phyloP scores from a whole-genome alignment of 92 coral and sea anemone genomes.

The Scolanthus callimorphus region DNA sequence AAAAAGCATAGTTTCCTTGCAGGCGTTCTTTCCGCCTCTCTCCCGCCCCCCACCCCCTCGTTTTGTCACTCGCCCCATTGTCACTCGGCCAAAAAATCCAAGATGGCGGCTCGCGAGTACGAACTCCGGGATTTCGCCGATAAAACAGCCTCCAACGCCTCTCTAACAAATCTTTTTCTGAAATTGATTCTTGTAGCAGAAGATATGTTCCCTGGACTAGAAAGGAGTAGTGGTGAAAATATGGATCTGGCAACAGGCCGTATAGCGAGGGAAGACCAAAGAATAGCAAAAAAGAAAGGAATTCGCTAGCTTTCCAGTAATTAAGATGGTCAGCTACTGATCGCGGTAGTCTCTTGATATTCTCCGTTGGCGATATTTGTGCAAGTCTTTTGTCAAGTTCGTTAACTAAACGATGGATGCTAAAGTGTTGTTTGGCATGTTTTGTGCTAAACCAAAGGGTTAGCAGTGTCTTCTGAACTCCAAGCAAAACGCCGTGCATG shows the following conservation, averaged over 20 bases:
- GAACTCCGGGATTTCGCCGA: no score
- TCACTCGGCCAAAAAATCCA: no score
- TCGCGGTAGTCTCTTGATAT: constrained; percentile 37
- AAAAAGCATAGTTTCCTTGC: no score
- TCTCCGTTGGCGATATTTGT: constrained; percentile 35
- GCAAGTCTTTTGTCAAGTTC: constrained; percentile 24
- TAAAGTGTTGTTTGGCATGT: constrained; percentile 13
- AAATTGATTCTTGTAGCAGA: constrained; percentile 32
- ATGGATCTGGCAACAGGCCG: constrained; percentile 36
- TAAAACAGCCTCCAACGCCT: no score
- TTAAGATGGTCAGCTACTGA: constrained; percentile 35
- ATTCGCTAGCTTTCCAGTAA: constrained; percentile 58
- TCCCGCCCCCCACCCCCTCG: no score
- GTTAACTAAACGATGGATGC: constrained; percentile 9
- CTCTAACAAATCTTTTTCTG: constrained; percentile 21
- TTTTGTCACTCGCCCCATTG: no score
- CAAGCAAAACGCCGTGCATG: constrained; percentile 50
- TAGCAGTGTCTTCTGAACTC: constrained; percentile 39
- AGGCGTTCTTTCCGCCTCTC: no score
- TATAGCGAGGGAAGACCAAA: constrained; percentile 39
- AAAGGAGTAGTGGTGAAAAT: constrained; percentile 19
- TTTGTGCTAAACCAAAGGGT: constrained; percentile 11
- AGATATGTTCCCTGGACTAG: constrained; percentile 41
- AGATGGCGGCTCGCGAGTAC: no score
- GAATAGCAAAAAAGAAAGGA: constrained; percentile 50